phyloP scores from a whole-genome alignment of 1,140 invertebrate species.

The Geopemphigus sp. region DNA sequence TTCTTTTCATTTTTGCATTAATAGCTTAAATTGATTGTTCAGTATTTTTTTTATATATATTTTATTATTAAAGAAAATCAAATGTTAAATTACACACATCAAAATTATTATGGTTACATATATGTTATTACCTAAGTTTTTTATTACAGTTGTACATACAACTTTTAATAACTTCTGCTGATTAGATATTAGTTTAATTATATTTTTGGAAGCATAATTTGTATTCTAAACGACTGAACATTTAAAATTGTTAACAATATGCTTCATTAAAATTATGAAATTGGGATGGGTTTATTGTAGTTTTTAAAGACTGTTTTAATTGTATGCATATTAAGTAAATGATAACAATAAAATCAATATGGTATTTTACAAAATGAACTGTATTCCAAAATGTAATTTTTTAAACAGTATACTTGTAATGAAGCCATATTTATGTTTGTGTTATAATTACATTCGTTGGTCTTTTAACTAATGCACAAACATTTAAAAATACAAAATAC shows the following conservation, averaged over 20 bases:
- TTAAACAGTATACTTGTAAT: conserved; percentile 10
- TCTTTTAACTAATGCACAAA: neutral
- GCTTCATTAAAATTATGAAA: conserved; percentile 12
- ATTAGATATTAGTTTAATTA: neutral
- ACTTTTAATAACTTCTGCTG: conserved; percentile 8
- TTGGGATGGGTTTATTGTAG: conserved; percentile 11
- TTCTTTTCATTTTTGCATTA: neutral
- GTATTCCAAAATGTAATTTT: conserved; percentile 1
- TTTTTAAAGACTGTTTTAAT: conserved; percentile 34
- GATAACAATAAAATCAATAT: conserved; percentile 13
- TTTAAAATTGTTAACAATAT: conserved; percentile 7
- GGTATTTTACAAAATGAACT: neutral
- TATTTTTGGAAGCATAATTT: conserved; percentile 21
- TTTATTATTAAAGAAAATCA: neutral
- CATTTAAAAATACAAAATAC: neutral
- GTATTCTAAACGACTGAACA: conserved; percentile 33
- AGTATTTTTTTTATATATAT: conserved; percentile 24
- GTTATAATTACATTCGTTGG: neutral
- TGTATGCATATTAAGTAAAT: neutral
- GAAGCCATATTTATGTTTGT: conserved; percentile 8
- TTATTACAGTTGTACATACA: conserved; percentile 10
- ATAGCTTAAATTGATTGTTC: neutral
- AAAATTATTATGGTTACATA: conserved; percentile 5
- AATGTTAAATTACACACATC: conserved; percentile 17
- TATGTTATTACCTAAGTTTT: conserved; percentile 19